Evolutionary conservation across 37 sponge, comb jelly and placozoan species (phyloP), one percentile per base, ranked within the genome.

Genomic region (Ianthella basta): DNA sequence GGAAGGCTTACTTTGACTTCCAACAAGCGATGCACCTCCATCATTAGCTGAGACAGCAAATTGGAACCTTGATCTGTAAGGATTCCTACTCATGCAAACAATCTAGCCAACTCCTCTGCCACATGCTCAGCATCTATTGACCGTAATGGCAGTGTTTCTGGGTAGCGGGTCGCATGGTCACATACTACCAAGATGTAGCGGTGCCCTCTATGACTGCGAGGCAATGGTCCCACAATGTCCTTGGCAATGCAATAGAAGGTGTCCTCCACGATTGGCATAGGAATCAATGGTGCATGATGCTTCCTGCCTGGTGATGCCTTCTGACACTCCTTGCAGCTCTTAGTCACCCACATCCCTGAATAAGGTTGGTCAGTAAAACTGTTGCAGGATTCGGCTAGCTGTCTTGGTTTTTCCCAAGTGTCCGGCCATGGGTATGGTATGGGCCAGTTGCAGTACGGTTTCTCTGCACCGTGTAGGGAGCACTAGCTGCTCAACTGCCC

Each of bases 221-320:
- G 86, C 2, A 88, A 37, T n/a, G 82, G 88, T n/a, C 88, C 86
- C 32, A 91, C 83, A 73, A 84, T 87, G 44, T 91, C 92, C 85
- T 84, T 91, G 0, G 86, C 88, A 32, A n/a, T n/a, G n/a, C n/a
- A n/a, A n/a, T n/a, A n/a, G n/a, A n/a, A n/a, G n/a, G n/a, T n/a
- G n/a, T n/a, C n/a, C n/a, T 59, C 44, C 16, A 88, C 82, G 0
- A 85, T 61, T 32, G 88, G 92, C 12, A 91, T 33, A 25, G 88
- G 86, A 1, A 85, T 63, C 44, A 88, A 55, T 21, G 92, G 92
- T 23, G 92, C 92, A 32, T 39, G 15, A 3, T 25, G 55, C 10
- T 16, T 25, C 50, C 72, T 74, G 1, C 38, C 44, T 24, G n/a
- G 23, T 55, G 75, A n/a, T 38, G 85, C 21, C 59, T 86, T 66